phyloP scores from a whole-genome alignment of 2,888 invertebrate species.

The Drosophila nr. perissopoda region DNA sequence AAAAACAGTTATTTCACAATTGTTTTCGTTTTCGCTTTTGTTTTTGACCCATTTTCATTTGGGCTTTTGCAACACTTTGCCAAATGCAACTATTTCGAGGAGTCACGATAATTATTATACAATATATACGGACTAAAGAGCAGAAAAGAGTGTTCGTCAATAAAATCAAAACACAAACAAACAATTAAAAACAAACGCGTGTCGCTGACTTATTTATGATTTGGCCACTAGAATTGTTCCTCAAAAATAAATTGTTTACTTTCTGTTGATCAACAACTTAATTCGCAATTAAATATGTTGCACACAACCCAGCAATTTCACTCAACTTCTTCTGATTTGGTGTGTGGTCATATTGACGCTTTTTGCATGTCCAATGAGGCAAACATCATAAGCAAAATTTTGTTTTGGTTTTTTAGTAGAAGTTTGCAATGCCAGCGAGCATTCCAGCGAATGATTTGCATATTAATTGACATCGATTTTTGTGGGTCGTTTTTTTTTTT shows the following conservation, averaged over 20 bases:
- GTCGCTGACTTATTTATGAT: slow-evolving; percentile 39
- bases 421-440: slow-evolving; percentile 53
- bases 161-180: neutral
- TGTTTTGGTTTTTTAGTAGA: slow-evolving; percentile 23
- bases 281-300: slow-evolving; percentile 61
- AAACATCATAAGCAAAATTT: slow-evolving; percentile 30
- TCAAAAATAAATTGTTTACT: slow-evolving; percentile 49
- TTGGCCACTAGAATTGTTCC: slow-evolving; percentile 11
- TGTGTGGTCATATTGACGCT: slow-evolving; percentile 44
- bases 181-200: neutral
- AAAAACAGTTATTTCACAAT: slow-evolving; percentile 21
- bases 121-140: neutral
- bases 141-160: neutral
- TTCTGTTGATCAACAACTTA: slow-evolving; percentile 48
- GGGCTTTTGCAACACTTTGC: slow-evolving; percentile 36
- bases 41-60: slow-evolving; percentile 4
- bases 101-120: slow-evolving; percentile 17
- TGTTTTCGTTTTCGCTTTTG: slow-evolving; percentile 26
- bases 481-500: slow-evolving; percentile 13
- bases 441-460: slow-evolving; percentile 45
- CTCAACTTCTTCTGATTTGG: slow-evolving; percentile 35
- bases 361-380: slow-evolving; percentile 41
- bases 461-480: slow-evolving; percentile 35
- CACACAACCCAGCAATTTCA: slow-evolving; percentile 61
- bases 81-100: slow-evolving; percentile 33